Conservation (phyloP, 2,113 vertebrate genomes). For the Poeciliopsis occidentalis region DNA sequence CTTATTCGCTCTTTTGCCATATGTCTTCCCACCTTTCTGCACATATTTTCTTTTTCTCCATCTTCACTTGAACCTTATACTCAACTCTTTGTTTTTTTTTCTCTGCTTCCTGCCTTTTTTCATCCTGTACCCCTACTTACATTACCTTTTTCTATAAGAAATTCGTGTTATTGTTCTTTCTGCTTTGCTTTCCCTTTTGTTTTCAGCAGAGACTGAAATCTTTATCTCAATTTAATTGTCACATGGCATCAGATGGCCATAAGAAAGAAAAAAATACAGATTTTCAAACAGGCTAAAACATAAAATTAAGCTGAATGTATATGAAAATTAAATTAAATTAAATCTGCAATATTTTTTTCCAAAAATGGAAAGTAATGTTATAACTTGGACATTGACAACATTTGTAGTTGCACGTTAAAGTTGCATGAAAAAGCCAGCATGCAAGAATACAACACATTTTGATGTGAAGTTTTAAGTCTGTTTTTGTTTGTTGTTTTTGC, state of each 20-base stretch:
- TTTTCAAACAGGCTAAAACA: too few relatives aligned
- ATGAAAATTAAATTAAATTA: too few relatives aligned
- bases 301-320: too few relatives aligned
- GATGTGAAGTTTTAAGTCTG: too few relatives aligned
- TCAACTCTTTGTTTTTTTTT: neutral
- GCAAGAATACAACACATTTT: neutral
- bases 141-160: neutral
- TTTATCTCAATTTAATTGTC: neutral
- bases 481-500: neutral
- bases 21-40: neutral
- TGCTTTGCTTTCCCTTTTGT: neutral
- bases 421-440: neutral
- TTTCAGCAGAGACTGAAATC: neutral
- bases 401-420: neutral
- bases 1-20: neutral
- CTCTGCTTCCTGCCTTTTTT: neutral
- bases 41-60: neutral
- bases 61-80: neutral
- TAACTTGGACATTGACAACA: neutral
- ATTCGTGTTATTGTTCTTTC: neutral
- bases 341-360: too few relatives aligned
- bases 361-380: neutral
- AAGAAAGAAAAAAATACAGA: too few relatives aligned
- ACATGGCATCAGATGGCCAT: too few relatives aligned
- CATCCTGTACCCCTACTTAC: neutral